phyloP scores from a whole-genome alignment of 1,140 invertebrate genomes.

The Drosophila carrolli region DNA sequence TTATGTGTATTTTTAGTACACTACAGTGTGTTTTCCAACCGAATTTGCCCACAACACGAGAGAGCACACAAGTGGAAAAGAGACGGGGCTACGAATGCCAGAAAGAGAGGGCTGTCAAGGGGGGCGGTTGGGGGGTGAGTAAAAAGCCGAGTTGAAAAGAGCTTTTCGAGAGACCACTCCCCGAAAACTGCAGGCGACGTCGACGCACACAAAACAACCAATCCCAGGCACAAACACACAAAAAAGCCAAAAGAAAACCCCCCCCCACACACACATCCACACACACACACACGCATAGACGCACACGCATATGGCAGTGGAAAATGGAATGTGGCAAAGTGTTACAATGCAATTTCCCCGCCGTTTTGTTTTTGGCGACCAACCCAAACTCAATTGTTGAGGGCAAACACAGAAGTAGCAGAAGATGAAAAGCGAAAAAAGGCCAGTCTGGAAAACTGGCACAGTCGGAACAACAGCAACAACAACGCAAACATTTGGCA shows the following conservation, averaged over 20 bases:
- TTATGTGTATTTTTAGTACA: constrained; percentile 68
- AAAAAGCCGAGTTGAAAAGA: constrained; percentile 67
- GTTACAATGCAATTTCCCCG: constrained; percentile 83
- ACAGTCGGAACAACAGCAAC: constrained; percentile 59
- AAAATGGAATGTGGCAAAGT: constrained; percentile 64
- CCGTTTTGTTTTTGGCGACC: constrained; percentile 61
- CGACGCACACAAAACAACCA: constrained; percentile 82
- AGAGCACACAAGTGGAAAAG: constrained; percentile 10
- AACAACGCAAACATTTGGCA: constrained; percentile 30
- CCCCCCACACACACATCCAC: neutral
- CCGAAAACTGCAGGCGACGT: constrained; percentile 81
- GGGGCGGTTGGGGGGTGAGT: constrained; percentile 1
- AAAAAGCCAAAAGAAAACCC: constrained; percentile 62
- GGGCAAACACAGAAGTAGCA: constrained; percentile 28
- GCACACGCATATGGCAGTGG: constrained; percentile 37
- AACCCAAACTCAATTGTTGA: constrained; percentile 81
- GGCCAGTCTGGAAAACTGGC: constrained; percentile 72
- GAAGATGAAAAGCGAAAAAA: constrained; percentile 40
- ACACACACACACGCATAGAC: constrained; percentile 7
- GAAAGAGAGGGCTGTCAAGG: constrained; percentile 9
- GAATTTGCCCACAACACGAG: constrained; percentile 45
- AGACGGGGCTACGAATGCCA: constrained; percentile 15
- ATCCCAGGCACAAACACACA: constrained; percentile 78
- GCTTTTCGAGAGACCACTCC: constrained; percentile 81
- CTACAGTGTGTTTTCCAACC: constrained; percentile 26